A percentile compares a stretch with the other conserved stretches of the same genome.
Conservation (phyloP, 2,113 vertebrate genomes). For the Paralichthys olivaceus region DNA sequence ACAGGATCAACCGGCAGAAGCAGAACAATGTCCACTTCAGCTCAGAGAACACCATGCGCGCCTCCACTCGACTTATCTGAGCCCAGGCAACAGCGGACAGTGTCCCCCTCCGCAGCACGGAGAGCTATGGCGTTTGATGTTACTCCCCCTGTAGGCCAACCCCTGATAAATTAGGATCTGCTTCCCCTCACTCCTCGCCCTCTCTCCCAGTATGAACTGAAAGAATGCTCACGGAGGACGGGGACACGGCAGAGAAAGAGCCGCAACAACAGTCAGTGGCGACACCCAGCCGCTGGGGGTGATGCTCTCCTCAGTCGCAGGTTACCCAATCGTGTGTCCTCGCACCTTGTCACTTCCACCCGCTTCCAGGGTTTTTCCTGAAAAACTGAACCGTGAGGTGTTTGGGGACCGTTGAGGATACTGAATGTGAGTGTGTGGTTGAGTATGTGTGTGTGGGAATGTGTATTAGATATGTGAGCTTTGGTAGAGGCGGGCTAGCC, state of each 20-base stretch:
- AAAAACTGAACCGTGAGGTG: conserved; percentile 61
- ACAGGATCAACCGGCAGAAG: conserved; percentile 99
- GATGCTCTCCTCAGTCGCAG: conserved; percentile 20
- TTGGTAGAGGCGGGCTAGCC: conserved; percentile 74
- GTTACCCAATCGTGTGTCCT: conserved; percentile 35
- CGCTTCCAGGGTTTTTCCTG: conserved; percentile 30
- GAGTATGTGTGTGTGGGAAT: conserved; percentile 14
- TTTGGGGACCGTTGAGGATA: conserved; percentile 34
- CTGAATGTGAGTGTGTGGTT: conserved; percentile 60
- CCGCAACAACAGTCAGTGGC: conserved; percentile 21
- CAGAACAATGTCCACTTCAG: conserved; percentile 99
- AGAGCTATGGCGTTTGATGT: conserved; percentile 62
- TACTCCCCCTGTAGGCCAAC: conserved; percentile 53
- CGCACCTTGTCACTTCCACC: conserved; percentile 57
- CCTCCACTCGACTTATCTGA: conserved; percentile 98
- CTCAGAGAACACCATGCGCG: conserved; percentile 98
- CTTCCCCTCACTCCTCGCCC: conserved; percentile 54
- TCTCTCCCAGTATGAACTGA: conserved; percentile 51
- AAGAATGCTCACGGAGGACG: conserved; percentile 49
- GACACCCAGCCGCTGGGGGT: conserved; percentile 13
- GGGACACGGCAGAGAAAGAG: conserved; percentile 43
- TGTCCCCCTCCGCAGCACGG: conserved; percentile 22
- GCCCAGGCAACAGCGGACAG: conserved; percentile 51
- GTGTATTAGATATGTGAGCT: conserved; percentile 73
- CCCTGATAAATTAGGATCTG: conserved; percentile 44